Base-by-base conservation (phyloP, 2,888 invertebrate species). In the Salpingus planirostris region DNA sequence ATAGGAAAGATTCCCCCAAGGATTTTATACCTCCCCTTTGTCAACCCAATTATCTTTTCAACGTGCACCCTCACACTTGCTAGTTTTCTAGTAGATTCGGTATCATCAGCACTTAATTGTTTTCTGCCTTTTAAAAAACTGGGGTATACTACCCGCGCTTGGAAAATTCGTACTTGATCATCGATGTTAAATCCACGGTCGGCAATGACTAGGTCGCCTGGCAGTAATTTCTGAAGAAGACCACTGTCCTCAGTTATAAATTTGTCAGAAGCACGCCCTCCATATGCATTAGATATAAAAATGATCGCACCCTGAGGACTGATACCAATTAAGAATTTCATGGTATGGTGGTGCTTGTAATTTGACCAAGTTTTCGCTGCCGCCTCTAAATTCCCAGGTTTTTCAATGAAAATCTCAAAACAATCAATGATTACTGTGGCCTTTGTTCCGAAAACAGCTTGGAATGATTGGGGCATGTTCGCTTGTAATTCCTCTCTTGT, bases 71-170 rank as follows among this genome's bases (percentile, higher is more conserved):
- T 25, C n/a, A n/a, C n/a, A n/a, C n/a, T n/a, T n/a, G n/a, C n/a
- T n/a, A n/a, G n/a, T n/a, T n/a, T n/a, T n/a, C 7, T 44, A 44
- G 47, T 44, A 15, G 26, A 21, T 28, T 46, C 47, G 13, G 46
- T 7, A 15, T 44, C 44, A 10, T 37, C 8, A n/a, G 34, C 38
- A 33, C 44, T 36, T 22, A 49, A 25, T 22, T 49, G 45, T 18
- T 32, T 36, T 34, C 45, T 39, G 10, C 41, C 47, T 27, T 38
- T 44, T 21, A 7, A 7, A 33, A 47, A 45, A 1, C 43, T 42
- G 11, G 42, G 43, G 5, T 43, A 40, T 18, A 25, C 13, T 12
- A 43, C 31, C 23, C 34, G 26, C 3, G 36, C 47, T 7, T 33
- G 15, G 12, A 38, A 31, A 15, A 44, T 15, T 15, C 23, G 30